These are phyloP conservation scores for Cryptotis parvus DNA, from an alignment of 2,113 vertebrate species.

Conservation along the genomic window DNA sequence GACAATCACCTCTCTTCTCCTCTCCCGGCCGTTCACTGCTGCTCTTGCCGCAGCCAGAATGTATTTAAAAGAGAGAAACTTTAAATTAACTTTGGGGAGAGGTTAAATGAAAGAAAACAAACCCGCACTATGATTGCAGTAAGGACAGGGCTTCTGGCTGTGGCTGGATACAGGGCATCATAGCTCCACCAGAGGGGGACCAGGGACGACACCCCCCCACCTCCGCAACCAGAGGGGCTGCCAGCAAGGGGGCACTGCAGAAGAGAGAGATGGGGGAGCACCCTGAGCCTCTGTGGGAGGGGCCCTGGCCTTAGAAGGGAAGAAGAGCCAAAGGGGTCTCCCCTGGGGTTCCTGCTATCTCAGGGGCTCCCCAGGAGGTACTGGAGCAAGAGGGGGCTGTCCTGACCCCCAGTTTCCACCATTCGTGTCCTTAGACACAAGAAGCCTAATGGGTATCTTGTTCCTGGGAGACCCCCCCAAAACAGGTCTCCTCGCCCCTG, in stretches of 20 bases:
- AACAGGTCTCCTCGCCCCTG: no score
- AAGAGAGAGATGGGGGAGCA: background rate
- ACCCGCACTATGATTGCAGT: conserved; percentile 21
- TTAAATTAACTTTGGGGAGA: conserved; percentile 79
- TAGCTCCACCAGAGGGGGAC: background rate
- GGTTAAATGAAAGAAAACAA: conserved; percentile 75
- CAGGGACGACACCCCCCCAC: background rate
- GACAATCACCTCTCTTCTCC: conserved; percentile 50
- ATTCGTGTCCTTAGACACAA: no score
- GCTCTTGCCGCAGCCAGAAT: conserved; percentile 47
- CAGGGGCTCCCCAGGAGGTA: no score
- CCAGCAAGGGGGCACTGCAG: background rate
- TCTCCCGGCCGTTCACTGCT: background rate
- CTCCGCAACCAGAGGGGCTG: background rate
- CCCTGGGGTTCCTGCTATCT: no score
- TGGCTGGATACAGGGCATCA: background rate
- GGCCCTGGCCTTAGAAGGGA: background rate
- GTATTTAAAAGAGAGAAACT: conserved; percentile 77
- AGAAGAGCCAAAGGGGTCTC: no score
- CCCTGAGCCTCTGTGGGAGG: background rate
- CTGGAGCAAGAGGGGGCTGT: no score
- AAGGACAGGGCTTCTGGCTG: conserved; percentile 42
- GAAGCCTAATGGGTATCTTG: no score
- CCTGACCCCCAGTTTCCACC: no score
- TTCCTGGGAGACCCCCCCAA: no score